These are phyloP conservation scores for Galendromus occidentalis DNA, from an alignment of 1,140 invertebrate species.

Conservation along the genomic window DNA sequence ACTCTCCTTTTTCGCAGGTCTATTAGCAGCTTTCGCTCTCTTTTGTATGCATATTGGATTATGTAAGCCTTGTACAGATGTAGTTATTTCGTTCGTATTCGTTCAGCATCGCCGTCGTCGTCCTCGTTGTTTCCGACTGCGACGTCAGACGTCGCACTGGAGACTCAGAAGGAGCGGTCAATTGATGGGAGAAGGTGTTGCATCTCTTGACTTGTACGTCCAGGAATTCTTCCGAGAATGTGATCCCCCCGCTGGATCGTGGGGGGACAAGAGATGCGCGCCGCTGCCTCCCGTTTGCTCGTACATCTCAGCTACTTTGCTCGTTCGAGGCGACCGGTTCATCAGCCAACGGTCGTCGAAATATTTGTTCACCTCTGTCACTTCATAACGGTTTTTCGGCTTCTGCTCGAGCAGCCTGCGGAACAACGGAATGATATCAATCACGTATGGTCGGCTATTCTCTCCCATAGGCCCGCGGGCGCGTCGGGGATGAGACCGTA, in stretches of 20 bases:
- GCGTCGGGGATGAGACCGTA: too few relatives aligned
- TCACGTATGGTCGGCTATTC: not conserved
- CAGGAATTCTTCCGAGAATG: conserved; percentile 4
- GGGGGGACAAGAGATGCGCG: conserved; percentile 7
- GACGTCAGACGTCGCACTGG: too few relatives aligned
- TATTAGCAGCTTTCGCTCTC: too few relatives aligned
- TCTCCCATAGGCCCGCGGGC: too few relatives aligned
- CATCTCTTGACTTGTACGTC: conserved; percentile 6
- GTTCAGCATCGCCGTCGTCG: too few relatives aligned
- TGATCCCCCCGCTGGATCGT: not conserved
- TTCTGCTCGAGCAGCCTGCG: conserved; percentile 44
- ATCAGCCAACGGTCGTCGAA: conserved; percentile 46
- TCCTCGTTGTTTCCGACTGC: too few relatives aligned
- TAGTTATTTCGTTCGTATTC: too few relatives aligned
- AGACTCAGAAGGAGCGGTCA: not conserved
- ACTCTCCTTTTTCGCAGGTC: too few relatives aligned
- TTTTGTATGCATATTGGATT: too few relatives aligned
- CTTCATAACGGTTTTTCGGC: conserved; percentile 44
- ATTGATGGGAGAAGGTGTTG: not conserved
- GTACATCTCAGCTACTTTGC: conserved; percentile 10
- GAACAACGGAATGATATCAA: not conserved
- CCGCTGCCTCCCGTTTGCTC: not conserved
- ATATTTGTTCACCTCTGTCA: conserved; percentile 53
- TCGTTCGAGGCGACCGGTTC: conserved; percentile 5
- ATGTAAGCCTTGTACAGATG: too few relatives aligned